Conservation (phyloP, 2,113 vertebrate genomes). For the Hippocampus guttulatus region DNA sequence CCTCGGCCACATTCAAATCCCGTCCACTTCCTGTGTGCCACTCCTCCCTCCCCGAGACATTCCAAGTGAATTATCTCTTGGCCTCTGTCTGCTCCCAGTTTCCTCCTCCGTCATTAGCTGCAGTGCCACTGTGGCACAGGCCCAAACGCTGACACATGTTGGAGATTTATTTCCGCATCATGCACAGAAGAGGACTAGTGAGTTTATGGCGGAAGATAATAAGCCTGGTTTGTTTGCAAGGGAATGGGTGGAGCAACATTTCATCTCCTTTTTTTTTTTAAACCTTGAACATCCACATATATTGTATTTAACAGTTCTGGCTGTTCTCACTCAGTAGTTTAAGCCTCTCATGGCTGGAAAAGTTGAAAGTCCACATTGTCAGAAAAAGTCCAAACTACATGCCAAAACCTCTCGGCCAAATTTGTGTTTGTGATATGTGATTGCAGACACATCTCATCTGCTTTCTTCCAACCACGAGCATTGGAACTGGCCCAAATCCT, state of each 20-base stretch:
- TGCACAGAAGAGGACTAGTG: constrained; percentile 2
- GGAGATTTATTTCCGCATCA: background rate
- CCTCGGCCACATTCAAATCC: constrained; percentile 35
- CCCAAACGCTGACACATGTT: constrained; percentile 25
- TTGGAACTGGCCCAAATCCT: constrained; percentile 48
- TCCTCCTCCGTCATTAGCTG: constrained; percentile 43
- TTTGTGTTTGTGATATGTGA: constrained; percentile 28
- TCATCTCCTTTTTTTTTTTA: background rate
- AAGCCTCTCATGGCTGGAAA: no score
- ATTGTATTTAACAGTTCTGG: background rate
- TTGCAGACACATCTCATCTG: constrained; percentile 36
- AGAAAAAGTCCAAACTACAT: constrained; percentile 1
- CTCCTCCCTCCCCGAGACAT: constrained; percentile 50
- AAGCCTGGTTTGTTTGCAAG: constrained; percentile 16
- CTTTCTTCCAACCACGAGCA: constrained; percentile 27
- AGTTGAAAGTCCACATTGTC: background rate
- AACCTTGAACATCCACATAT: background rate
- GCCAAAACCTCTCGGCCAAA: constrained; percentile 16
- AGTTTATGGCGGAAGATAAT: background rate
- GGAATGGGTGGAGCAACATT: background rate
- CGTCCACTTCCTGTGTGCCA: constrained; percentile 52
- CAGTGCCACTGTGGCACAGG: constrained; percentile 18
- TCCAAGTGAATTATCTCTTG: constrained; percentile 31
- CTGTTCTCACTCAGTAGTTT: background rate
- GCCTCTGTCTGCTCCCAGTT: constrained; percentile 33